phyloP scores from a whole-genome alignment of 2,797 vertebrate genomes.

The Myotis vivesi region DNA sequence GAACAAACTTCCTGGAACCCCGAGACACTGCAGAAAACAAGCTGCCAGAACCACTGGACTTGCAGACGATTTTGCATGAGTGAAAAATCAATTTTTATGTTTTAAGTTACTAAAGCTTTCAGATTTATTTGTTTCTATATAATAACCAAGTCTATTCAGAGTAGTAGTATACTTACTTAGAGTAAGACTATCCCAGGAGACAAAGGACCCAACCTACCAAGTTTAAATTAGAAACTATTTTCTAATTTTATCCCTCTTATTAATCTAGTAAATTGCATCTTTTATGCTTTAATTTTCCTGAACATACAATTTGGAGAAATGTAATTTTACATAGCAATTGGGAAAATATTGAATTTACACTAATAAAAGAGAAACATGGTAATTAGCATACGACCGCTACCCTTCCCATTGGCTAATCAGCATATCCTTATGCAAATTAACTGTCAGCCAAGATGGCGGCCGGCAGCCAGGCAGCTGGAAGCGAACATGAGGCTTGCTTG shows the following conservation, averaged over 20 bases:
- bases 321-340: not conserved
- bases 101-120: not conserved
- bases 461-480: no score
- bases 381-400: no score
- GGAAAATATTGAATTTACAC: not conserved
- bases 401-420: no score
- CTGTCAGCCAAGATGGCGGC: no score
- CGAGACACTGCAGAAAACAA: not conserved
- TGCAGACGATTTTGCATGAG: not conserved
- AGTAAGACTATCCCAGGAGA: not conserved
- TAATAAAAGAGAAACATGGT: no score
- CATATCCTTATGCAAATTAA: no score
- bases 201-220: not conserved
- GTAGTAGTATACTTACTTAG: not conserved
- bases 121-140: not conserved
- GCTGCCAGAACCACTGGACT: not conserved
- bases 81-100: not conserved
- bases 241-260: not conserved
- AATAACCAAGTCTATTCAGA: not conserved
- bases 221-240: conserved; percentile 2
- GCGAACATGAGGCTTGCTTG: no score
- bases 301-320: not conserved
- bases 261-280: not conserved
- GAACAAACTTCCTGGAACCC: not conserved
- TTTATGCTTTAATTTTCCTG: not conserved